These are phyloP conservation scores for Drosophila auraria DNA, from an alignment of 1,140 invertebrate species.

Conservation along the genomic window DNA sequence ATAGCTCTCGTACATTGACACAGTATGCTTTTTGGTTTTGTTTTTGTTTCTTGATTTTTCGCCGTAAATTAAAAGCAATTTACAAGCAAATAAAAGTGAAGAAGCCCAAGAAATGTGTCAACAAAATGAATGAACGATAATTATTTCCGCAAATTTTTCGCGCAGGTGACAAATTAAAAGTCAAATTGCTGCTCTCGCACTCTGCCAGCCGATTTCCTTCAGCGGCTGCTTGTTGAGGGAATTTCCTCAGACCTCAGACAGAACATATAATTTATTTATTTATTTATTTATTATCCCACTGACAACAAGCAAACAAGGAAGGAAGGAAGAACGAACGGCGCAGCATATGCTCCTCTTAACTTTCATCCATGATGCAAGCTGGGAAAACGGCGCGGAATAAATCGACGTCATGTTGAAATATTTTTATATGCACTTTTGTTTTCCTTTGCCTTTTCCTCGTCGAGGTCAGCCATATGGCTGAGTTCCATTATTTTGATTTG, in stretches of 20 bases:
- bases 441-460: background rate
- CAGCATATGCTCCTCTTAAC: conserved; percentile 7
- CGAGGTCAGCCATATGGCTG: conserved; percentile 5
- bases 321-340: background rate
- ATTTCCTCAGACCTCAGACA: conserved; percentile 23
- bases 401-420: conserved; percentile 21
- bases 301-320: conserved; percentile 22
- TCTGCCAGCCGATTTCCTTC: conserved; percentile 1
- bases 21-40: conserved; percentile 15
- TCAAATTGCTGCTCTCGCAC: conserved; percentile 11
- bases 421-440: conserved; percentile 9
- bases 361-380: conserved; percentile 8
- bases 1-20: conserved; percentile 18
- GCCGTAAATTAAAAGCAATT: conserved; percentile 55
- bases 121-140: conserved; percentile 49
- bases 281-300: conserved; percentile 40
- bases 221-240: background rate
- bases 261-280: conserved; percentile 48
- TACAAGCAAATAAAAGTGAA: conserved; percentile 45
- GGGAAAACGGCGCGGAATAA: conserved; percentile 20
- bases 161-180: conserved; percentile 52
- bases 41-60: conserved; percentile 1
- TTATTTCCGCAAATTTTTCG: conserved; percentile 53
- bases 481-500: background rate
- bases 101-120: conserved; percentile 44